A percentile compares a stretch with the other conserved stretches of the same genome.
phyloP scores from a whole-genome alignment of 2,113 vertebrate species.

The Cygnus buccinator region DNA sequence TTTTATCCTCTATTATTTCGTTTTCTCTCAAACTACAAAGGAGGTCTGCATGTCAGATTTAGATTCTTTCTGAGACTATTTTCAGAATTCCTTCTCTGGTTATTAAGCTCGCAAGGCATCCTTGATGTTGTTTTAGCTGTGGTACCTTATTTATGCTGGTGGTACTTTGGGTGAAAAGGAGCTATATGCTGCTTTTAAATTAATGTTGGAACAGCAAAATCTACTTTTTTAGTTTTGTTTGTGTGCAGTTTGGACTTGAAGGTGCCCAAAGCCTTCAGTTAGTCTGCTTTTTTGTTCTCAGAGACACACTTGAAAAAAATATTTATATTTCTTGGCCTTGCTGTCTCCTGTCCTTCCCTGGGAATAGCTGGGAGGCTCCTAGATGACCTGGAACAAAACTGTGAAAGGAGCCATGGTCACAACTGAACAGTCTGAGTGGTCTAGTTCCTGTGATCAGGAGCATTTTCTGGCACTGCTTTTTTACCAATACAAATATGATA shows the following conservation, averaged over 20 bases:
- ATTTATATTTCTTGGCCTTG: neutral
- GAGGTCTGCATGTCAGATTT: neutral
- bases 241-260: neutral
- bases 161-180: neutral
- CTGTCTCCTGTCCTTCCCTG: neutral
- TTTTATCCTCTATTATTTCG: neutral
- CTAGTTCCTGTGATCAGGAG: neutral
- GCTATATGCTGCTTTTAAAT: neutral
- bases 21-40: neutral
- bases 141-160: neutral
- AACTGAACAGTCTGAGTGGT: neutral
- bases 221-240: neutral
- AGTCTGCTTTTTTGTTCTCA: neutral
- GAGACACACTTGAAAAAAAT: neutral
- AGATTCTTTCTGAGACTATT: neutral
- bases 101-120: neutral
- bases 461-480: neutral
- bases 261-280: neutral
- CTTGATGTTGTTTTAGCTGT: neutral
- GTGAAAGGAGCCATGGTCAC: fast-evolving
- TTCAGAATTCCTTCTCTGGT: neutral
- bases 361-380: neutral
- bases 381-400: neutral
- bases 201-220: neutral
- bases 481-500: neutral